Base-by-base conservation (phyloP, 2,113 vertebrate genomes). In the Cololabis saira region DNA sequence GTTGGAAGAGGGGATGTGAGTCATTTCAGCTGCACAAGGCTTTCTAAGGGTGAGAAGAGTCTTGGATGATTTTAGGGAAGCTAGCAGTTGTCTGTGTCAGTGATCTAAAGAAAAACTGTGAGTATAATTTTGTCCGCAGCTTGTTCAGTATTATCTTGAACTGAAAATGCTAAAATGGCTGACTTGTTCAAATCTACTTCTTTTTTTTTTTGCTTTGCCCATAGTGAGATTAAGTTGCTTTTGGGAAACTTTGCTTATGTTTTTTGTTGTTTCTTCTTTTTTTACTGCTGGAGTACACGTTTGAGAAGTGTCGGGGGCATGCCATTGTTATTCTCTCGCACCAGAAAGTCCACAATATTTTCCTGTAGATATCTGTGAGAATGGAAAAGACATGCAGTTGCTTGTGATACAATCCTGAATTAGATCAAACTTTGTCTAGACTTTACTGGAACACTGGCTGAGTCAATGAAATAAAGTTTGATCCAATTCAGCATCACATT, bases 1-100 rank as follows among this genome's bases (percentile, higher is more conserved):
- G 89, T 80, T 91, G 85, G 87, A 84, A 83, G 91, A 90, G 81
- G 88, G 83, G 78, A 90, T 91, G 80, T 92, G 92, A 93, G 90
- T 93, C 91, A 93, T 89, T 93, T 90, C 74, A 80, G 85, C 86
- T 86, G 89, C 82, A 86, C 64, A 87, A 91, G 86, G 71, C 86
- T 87, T 86, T 76, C 75, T 81, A 71, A 60, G 76, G 88, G 80
- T 76, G 81, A 87, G 80, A 81, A 67, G 40, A 86, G 78, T 67
- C 76, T 82, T 82, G 74, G 54, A 61, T 84, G 70, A 54, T 64
- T 84, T 86, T 60, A 87, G 67, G 71, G 41, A 79, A 71, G 64
- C 61, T 83, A 72, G 66, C 44, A 65, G 44, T 75, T 76, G 68
- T 73, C 49, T 80, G 56, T 67, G 71, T 68, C 60, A 63, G 18